A percentile compares a stretch with the other conserved stretches of the same genome.
These are phyloP conservation scores for Crypturellus undulatus DNA, from an alignment of 2,113 vertebrate genomes.

Conservation along the genomic window DNA sequence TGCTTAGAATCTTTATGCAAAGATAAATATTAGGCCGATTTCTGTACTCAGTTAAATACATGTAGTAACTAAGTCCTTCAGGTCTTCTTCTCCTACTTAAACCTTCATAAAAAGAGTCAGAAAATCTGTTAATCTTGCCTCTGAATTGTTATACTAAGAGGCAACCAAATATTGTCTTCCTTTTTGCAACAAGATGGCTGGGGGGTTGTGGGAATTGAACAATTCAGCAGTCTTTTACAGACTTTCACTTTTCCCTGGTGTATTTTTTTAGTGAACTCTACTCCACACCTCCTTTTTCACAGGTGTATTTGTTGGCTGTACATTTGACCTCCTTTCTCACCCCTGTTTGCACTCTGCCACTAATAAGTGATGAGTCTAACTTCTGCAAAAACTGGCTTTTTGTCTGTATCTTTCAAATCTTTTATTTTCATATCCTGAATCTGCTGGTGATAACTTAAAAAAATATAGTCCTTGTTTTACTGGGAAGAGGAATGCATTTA, in stretches of 20 bases:
- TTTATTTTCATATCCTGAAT: constrained; percentile 29
- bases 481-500: neutral
- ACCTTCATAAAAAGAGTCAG: neutral
- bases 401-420: neutral
- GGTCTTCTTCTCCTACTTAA: neutral
- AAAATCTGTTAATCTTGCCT: neutral
- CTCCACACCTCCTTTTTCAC: neutral
- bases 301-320: neutral
- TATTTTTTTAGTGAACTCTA: neutral
- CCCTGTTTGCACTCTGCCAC: neutral
- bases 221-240: neutral
- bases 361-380: constrained; percentile 7
- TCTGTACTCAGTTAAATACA: neutral
- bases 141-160: neutral
- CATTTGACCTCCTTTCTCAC: constrained; percentile 35
- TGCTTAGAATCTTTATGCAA: neutral
- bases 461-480: neutral
- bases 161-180: neutral
- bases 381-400: constrained; percentile 52
- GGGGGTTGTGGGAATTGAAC: neutral
- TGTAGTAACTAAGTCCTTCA: neutral
- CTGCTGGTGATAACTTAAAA: neutral
- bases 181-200: neutral
- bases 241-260: neutral
- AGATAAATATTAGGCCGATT: neutral